phyloP scores from a whole-genome alignment of 2,888 invertebrate species.

The Galerucella nymphaeae region DNA sequence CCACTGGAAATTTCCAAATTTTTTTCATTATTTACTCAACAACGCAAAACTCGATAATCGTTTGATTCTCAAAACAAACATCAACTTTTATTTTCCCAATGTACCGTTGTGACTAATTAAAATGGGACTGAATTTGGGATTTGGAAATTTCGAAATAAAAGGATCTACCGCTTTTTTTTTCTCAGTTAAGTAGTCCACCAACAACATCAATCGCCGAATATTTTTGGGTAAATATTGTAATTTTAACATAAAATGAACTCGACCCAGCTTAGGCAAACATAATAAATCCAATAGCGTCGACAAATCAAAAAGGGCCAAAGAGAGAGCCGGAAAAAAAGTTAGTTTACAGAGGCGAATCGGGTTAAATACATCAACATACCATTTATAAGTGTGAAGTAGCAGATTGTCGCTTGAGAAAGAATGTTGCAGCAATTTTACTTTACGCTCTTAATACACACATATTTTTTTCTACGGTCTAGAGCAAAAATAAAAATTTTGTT shows the following conservation, averaged over 20 bases:
- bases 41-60: no score
- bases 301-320: slow-evolving; percentile 33
- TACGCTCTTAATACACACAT: no score
- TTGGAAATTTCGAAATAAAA: not conserved
- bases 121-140: not conserved
- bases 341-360: slow-evolving; percentile 2
- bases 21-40: no score
- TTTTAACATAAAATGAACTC: slow-evolving; percentile 37
- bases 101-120: not conserved
- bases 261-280: slow-evolving; percentile 39
- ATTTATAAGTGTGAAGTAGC: no score
- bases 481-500: no score
- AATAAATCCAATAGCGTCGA: slow-evolving; percentile 41
- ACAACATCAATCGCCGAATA: slow-evolving; percentile 25
- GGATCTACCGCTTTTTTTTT: not conserved
- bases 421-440: no score
- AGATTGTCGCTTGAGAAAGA: no score
- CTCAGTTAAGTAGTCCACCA: not conserved
- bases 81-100: no score
- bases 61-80: no score
- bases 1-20: no score
- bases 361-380: not conserved
- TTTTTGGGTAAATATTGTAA: slow-evolving; percentile 38
- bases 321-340: not conserved
- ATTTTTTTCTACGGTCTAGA: no score